Evolutionary conservation across 2,113 vertebrate species (phyloP).

Genomic region (Syngnathus floridae): DNA sequence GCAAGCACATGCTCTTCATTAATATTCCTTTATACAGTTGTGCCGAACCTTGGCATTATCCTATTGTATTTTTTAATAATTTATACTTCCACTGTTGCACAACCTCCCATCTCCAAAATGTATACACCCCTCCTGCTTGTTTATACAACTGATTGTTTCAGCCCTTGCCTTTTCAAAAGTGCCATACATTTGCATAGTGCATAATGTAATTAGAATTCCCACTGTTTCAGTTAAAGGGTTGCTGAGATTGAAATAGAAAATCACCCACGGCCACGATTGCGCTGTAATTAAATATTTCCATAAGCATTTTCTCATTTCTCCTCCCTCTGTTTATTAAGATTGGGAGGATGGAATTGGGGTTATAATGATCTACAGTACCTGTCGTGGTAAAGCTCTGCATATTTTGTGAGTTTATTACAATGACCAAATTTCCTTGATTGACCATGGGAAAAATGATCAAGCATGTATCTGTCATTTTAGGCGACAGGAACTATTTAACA

Average conservation of each 20-base stretch:
- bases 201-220: slow-evolving; percentile 75
- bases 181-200: slow-evolving; percentile 72
- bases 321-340: slow-evolving; percentile 41
- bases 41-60: neutral
- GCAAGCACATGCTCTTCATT: neutral
- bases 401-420: neutral
- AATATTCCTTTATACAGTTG: neutral
- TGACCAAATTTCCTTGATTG: neutral
- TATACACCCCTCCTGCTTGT: slow-evolving; percentile 49
- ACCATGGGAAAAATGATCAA: neutral
- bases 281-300: slow-evolving; percentile 72
- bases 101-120: slow-evolving; percentile 23
- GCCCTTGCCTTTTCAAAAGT: slow-evolving; percentile 64
- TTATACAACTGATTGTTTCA: slow-evolving; percentile 64
- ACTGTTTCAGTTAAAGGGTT: slow-evolving; percentile 68
- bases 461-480: neutral
- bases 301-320: slow-evolving; percentile 31
- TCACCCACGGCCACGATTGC: slow-evolving; percentile 68
- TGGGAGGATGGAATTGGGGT: slow-evolving; percentile 26
- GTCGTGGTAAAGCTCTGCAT: neutral
- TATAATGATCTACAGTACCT: slow-evolving; percentile 31
- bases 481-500: neutral
- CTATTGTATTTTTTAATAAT: slow-evolving; percentile 17
- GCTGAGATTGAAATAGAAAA: slow-evolving; percentile 69
- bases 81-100: slow-evolving; percentile 7